Conservation (phyloP, 2,888 invertebrate species). For the Latrodectus hesperus region DNA sequence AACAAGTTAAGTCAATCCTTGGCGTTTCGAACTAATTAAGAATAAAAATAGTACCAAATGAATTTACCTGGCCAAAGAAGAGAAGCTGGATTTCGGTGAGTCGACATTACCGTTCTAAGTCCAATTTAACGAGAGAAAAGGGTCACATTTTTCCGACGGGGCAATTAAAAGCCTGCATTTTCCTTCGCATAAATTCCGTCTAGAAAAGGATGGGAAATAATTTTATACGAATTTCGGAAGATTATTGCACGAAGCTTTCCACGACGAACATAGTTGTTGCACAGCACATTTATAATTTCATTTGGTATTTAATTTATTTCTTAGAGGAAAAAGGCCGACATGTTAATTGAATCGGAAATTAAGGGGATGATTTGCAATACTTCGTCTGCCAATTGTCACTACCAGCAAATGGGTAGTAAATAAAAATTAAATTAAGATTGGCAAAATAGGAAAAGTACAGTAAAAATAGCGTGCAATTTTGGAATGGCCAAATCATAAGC, state of each 20-base stretch:
- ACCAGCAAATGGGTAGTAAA: not conserved
- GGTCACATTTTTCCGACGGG: constrained; percentile 22
- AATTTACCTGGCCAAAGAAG: not conserved
- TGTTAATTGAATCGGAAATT: constrained; percentile 55
- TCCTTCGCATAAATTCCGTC: constrained; percentile 7
- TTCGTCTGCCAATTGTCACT: not conserved
- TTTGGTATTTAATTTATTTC: constrained; percentile 44
- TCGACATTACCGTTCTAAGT: not conserved
- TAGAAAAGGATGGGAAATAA: not conserved
- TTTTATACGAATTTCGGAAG: not conserved
- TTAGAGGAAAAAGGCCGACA: constrained; percentile 29
- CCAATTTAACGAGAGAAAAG: not conserved
- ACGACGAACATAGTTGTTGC: constrained; percentile 16
- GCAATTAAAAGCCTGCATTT: constrained; percentile 50
- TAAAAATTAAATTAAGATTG: too few relatives aligned
- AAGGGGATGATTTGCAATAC: not conserved
- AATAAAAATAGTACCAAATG: constrained; percentile 11
- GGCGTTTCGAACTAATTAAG: constrained; percentile 19
- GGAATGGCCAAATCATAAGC: too few relatives aligned
- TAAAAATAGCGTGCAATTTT: too few relatives aligned
- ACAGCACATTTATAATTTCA: constrained; percentile 43
- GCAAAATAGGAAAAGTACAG: too few relatives aligned
- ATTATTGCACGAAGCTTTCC: constrained; percentile 33
- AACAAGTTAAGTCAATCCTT: not conserved
- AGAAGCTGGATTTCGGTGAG: not conserved